Percentiles rank a stretch among this genome's conserved stretches.
Evolutionary conservation across 2,888 invertebrate species (phyloP).

Genomic region (Drepanosiphum platanoidis): DNA sequence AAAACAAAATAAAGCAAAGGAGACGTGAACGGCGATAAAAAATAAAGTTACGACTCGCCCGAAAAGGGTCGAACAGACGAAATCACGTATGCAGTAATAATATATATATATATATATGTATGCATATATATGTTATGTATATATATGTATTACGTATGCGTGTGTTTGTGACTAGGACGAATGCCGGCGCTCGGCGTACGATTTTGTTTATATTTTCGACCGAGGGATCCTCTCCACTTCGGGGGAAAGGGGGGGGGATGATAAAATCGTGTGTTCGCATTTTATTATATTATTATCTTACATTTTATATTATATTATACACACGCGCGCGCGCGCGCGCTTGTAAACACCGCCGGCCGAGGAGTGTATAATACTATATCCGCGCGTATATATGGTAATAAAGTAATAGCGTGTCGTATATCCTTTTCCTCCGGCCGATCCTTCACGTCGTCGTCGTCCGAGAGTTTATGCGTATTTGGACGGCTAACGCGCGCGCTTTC

Average conservation of each 20-base stretch:
- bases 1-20: neutral
- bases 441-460: neutral
- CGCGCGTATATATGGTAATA: no score
- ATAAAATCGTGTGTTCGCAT: neutral
- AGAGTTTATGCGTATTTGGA: no score
- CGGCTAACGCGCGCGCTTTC: no score
- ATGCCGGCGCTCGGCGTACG: neutral
- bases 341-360: neutral
- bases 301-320: neutral
- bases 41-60: conserved; percentile 34
- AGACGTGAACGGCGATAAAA: conserved; percentile 38
- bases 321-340: neutral
- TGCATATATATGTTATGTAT: neutral
- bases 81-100: conserved; percentile 34
- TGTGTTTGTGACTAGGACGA: neutral
- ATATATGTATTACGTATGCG: neutral
- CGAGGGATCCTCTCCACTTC: neutral
- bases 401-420: no score
- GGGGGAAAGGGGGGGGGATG: neutral
- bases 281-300: neutral
- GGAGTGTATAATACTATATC: no score
- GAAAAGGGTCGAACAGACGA: conserved; percentile 25
- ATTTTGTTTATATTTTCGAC: conserved; percentile 13
- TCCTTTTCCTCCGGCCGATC: neutral
- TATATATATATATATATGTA: conserved; percentile 13